Evolutionary conservation across 2,888 invertebrate species (phyloP).

Genomic region (Ophonus ardosiacus): DNA sequence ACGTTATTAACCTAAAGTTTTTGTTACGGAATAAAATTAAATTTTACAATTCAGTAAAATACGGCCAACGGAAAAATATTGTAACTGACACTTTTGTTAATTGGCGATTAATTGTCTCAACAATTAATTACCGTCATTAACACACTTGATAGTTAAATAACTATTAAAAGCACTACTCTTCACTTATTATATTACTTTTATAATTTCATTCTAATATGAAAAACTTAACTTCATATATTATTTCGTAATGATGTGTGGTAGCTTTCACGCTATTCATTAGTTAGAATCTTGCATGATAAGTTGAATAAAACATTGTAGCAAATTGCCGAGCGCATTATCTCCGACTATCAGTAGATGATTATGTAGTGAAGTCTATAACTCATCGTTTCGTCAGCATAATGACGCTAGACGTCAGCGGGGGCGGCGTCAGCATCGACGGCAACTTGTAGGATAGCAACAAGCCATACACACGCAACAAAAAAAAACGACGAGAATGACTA

Average conservation of each 20-base stretch:
- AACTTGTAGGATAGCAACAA: not conserved
- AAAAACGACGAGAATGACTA: not conserved
- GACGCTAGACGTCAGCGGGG: not conserved
- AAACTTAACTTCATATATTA: not conserved
- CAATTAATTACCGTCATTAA: too few relatives aligned
- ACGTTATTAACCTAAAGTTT: too few relatives aligned
- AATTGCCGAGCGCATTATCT: constrained; percentile 15
- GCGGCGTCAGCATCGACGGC: not conserved
- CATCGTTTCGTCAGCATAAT: constrained; percentile 25
- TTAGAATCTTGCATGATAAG: constrained; percentile 12
- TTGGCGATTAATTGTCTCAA: too few relatives aligned
- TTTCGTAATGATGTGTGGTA: not conserved
- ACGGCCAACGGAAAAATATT: too few relatives aligned
- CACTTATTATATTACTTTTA: not conserved
- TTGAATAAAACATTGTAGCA: constrained; percentile 1
- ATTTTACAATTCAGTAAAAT: too few relatives aligned
- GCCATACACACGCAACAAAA: not conserved
- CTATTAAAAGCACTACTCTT: too few relatives aligned
- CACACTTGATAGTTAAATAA: too few relatives aligned
- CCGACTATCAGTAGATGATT: not conserved
- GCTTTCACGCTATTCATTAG: not conserved
- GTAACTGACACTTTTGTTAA: too few relatives aligned
- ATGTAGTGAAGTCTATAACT: not conserved
- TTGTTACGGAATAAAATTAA: too few relatives aligned
- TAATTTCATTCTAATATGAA: not conserved